These are phyloP conservation scores for Cynocephalus volans DNA, from an alignment of 2,113 vertebrate species.

Conservation along the genomic window DNA sequence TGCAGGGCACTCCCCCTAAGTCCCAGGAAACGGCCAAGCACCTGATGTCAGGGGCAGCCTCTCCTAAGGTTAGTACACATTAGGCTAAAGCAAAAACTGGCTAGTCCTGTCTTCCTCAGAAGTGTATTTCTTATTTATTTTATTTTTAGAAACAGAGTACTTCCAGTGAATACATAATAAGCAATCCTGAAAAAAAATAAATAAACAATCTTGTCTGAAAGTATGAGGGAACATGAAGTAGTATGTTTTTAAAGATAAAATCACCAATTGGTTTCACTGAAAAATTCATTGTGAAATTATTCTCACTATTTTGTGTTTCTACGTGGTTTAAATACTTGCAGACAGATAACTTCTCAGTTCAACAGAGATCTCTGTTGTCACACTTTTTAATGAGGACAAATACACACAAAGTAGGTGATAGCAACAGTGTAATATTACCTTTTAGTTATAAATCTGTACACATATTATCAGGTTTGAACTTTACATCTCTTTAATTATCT, in stretches of 20 bases:
- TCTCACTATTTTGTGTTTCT: not conserved
- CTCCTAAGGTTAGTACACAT: not conserved
- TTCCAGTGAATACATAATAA: not conserved
- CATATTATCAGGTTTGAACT: not conserved
- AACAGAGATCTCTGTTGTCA: not conserved
- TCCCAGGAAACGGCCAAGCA: not conserved
- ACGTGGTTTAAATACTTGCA: not conserved
- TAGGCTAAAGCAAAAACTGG: not conserved
- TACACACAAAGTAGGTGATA: not conserved
- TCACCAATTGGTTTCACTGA: not conserved
- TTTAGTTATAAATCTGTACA: constrained; percentile 12
- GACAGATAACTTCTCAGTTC: not conserved
- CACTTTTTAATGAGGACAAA: not conserved
- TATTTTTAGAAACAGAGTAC: constrained; percentile 28
- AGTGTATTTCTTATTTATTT: constrained; percentile 9
- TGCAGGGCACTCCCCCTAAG: too few species aligned
- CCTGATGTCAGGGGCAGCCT: not conserved
- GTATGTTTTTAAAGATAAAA: not conserved
- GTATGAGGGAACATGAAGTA: not conserved
- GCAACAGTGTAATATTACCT: not conserved
- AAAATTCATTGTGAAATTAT: not conserved
- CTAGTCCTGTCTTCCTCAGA: not conserved
- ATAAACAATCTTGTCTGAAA: not conserved
- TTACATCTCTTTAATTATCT: not conserved
- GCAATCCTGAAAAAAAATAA: not conserved